phyloP scores from a whole-genome alignment of 1,140 invertebrate species.

The Pseudachorutes palmiensis region DNA sequence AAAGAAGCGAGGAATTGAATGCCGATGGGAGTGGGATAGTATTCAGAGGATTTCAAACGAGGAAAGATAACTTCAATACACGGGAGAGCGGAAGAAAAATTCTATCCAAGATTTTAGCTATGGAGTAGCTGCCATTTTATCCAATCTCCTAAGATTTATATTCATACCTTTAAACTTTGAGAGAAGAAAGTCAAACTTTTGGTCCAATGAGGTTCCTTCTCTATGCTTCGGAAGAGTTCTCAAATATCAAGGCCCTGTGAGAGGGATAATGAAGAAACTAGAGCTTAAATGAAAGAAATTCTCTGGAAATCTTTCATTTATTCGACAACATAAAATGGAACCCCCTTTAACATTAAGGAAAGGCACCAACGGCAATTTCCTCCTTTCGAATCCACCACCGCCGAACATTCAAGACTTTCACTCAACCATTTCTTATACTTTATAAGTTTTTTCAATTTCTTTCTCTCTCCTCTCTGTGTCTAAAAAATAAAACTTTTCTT shows the following conservation, averaged over 20 bases:
- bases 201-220: no score
- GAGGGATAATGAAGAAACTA: conserved; percentile 5
- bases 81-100: neutral
- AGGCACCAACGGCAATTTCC: no score
- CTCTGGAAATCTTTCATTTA: neutral
- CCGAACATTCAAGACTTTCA: no score
- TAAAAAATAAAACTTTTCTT: conserved; percentile 4
- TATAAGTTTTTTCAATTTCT: conserved; percentile 1
- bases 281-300: conserved; percentile 2
- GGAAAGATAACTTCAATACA: neutral
- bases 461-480: neutral
- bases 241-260: neutral
- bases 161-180: conserved; percentile 4
- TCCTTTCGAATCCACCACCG: no score
- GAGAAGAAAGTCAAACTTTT: neutral
- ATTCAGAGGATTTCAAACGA: neutral
- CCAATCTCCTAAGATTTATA: conserved; percentile 3
- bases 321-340: conserved; percentile 2
- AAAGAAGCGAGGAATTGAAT: neutral
- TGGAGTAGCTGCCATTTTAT: neutral
- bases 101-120: neutral
- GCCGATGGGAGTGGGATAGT: neutral
- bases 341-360: no score
- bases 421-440: no score
- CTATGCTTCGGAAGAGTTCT: no score